Evolutionary conservation across 2,797 vertebrate genomes (phyloP), one percentile per base, ranked within the genome.

Genomic region (Leptodactylus fallax): DNA sequence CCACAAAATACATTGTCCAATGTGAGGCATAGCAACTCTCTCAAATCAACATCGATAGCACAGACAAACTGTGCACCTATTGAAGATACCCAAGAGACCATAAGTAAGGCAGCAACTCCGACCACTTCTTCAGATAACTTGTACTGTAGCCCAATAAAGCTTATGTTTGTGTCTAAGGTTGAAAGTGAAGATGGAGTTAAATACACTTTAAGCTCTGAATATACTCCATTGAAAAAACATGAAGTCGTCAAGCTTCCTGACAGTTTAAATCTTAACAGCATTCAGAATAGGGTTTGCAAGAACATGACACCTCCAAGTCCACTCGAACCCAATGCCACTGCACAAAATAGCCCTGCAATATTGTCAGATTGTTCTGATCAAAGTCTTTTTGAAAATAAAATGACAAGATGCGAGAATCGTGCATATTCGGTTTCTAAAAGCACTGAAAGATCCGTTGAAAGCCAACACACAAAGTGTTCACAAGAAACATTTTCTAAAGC

Each of bases 81-180:
- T 25, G 36, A 47, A 11, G 19, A 79, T 85, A 91, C 77, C 45
- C 25, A 25, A 49, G 27, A 47, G 7, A 47, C 53, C 2, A 0
- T 47, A 25, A 51, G 14, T 8, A 58, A 47, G 1, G 17, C 21
- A 23, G 6, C 69, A 25, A 49, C 49, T 61, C 3, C 16, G 25
- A 7, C 12, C 1, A 47, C 56, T 27, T 14, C 17, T 23, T 58
- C 71, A 9, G 17, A 16, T 25, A 69, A 67, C 47, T 17, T 17
- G 51, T 76, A 76, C 55, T 49, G 61, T 77, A 99, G 98, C 93
- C 98, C 98, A 91, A 95, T 99, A 92, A 98, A 98, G 91, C 96
- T 99, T 36, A 99, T 99, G 98, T 98, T 97, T 95, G 95, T 98
- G 88, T 98, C 97, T 21, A 96, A 96, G 67, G 93, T 98, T 90